These are phyloP conservation scores for Holcopasites calliopsidis DNA, from an alignment of 1,140 invertebrate genomes.

Conservation along the genomic window DNA sequence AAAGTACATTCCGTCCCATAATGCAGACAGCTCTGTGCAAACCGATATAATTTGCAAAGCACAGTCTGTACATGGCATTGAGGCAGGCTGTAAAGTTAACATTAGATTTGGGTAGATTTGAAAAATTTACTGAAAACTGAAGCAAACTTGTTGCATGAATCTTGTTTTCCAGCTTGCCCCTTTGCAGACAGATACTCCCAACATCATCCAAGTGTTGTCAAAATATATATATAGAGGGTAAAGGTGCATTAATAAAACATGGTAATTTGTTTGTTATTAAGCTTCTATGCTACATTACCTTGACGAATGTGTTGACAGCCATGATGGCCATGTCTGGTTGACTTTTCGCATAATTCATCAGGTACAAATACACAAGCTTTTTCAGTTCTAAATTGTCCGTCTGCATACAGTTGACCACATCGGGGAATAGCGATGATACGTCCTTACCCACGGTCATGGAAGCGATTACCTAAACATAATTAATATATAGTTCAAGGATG, in stretches of 20 bases:
- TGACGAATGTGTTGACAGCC: constrained; percentile 99
- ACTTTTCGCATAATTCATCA: constrained; percentile 99
- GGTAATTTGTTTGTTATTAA: constrained; percentile 47
- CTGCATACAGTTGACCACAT: constrained; percentile 99
- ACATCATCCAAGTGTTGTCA: constrained; percentile 65
- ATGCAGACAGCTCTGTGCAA: constrained; percentile 75
- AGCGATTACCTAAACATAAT: constrained; percentile 93
- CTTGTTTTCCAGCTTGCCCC: constrained; percentile 67
- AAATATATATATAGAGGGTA: constrained; percentile 70
- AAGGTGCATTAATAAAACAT: constrained; percentile 73
- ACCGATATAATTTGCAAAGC: constrained; percentile 73
- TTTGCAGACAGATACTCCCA: constrained; percentile 66
- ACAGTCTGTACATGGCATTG: constrained; percentile 69
- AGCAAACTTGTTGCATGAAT: background rate
- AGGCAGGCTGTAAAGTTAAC: constrained; percentile 69
- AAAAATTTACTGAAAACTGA: constrained; percentile 34
- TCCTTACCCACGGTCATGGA: constrained; percentile 99
- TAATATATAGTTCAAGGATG: constrained; percentile 9
- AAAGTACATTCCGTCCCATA: constrained; percentile 75
- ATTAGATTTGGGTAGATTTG: constrained; percentile 39
- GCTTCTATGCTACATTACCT: constrained; percentile 84
- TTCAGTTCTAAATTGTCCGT: constrained; percentile 99
- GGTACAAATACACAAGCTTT: constrained; percentile 99
- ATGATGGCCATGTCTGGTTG: constrained; percentile 99
- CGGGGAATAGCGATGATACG: constrained; percentile 97